Evolutionary conservation across 2,888 invertebrate species (phyloP).

Genomic region (Cantharis nigra): DNA sequence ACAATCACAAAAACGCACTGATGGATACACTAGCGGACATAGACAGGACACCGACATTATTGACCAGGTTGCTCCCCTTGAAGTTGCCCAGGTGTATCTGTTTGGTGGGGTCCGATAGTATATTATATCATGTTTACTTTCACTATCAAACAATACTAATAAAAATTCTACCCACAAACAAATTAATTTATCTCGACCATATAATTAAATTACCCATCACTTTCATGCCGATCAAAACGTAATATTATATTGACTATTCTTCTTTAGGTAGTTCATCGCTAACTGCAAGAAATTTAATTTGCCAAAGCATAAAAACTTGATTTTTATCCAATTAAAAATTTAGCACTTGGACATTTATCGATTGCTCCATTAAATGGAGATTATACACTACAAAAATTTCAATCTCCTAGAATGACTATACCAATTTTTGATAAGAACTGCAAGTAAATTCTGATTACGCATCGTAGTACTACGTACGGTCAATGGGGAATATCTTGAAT

Average conservation of each 20-base stretch:
- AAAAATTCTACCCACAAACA: background rate
- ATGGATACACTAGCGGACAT: slow-evolving; percentile 15
- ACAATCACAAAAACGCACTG: slow-evolving; percentile 26
- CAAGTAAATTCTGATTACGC: background rate
- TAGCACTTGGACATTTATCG: too few relatives aligned
- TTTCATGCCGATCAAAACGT: background rate
- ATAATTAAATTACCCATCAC: background rate
- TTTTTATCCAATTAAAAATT: background rate
- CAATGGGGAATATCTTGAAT: background rate
- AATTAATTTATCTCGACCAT: background rate
- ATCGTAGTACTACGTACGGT: background rate
- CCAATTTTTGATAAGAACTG: background rate
- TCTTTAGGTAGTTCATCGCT: background rate
- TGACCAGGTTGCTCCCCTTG: slow-evolving; percentile 50
- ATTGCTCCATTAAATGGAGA: background rate
- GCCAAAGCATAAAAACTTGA: background rate
- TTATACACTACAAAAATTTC: background rate
- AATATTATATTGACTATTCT: background rate
- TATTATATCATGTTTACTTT: slow-evolving; percentile 29
- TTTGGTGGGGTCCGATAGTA: slow-evolving; percentile 26
- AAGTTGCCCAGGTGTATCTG: slow-evolving; percentile 44
- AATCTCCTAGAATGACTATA: background rate
- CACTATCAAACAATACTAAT: slow-evolving; percentile 19
- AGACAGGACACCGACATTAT: slow-evolving; percentile 41
- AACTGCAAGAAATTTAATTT: background rate